Conservation (phyloP, 2,797 vertebrate genomes). For the Alosa sapidissima region DNA sequence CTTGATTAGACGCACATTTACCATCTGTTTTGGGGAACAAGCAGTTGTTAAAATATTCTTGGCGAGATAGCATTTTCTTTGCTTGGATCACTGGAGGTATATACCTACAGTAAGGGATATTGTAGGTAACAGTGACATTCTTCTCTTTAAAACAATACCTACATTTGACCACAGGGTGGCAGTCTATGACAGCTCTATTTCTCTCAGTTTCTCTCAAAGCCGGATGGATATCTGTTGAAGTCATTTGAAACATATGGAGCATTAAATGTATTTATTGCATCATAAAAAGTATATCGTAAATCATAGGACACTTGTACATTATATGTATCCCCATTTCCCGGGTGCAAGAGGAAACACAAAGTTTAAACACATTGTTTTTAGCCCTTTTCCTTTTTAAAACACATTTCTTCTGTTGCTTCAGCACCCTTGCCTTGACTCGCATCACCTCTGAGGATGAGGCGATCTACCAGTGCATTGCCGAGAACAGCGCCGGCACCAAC, state of each 20-base stretch:
- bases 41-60: neutral
- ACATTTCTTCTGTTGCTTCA: constrained; percentile 33
- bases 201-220: neutral
- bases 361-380: neutral
- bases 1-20: neutral
- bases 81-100: neutral
- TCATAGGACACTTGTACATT: neutral
- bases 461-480: constrained; percentile 65
- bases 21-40: neutral
- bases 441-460: constrained; percentile 60
- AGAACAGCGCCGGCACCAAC: constrained; percentile 62
- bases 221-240: neutral
- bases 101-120: neutral
- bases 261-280: neutral
- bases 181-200: constrained; percentile 35
- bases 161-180: constrained; percentile 49
- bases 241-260: neutral
- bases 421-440: constrained; percentile 58
- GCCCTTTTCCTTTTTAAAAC: neutral
- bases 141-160: constrained; percentile 7
- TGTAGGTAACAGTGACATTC: neutral
- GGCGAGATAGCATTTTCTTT: neutral
- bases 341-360: neutral
- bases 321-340: neutral
- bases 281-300: neutral